Base-by-base conservation (phyloP, 2,797 vertebrate genomes). In the Silurus lanzhouensis region DNA sequence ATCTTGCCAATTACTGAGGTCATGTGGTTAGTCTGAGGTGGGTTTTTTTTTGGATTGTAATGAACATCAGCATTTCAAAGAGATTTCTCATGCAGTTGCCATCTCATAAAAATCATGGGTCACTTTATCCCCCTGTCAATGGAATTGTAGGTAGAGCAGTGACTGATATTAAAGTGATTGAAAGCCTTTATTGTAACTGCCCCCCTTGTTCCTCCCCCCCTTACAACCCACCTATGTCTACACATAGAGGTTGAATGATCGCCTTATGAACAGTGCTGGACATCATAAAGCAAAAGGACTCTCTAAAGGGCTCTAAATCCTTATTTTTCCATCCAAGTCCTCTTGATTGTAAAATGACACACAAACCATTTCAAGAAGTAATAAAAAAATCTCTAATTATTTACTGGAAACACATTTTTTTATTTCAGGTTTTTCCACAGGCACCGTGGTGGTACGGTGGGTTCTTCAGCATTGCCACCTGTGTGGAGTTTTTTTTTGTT, bases 381-480 rank as follows among this genome's bases (percentile, higher is more conserved):
- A 38, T 38, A 38, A 38, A 38, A 38, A 38, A 4, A 0, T 38
- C 38, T 46, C 9, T 46, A 19, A 13, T 10, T 48, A 13, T 48
- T 72, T 72, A 48, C 48, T 48, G 6, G 44, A 48, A 20, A 9
- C 70, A 48, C 38, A 19, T n/a, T 14, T 14, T 15, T 0, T 10
- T 27, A 6, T 58, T 77, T 20, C 17, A 77, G 74, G 4, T 77
- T 77, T 77, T 77, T 77, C 27, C 74, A 27, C n/a, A 52, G n/a
- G 17, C 68, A 44, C 6, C 2, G 27, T 70, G 7, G 12, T 25
- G 13, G 48, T 3, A 7, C 9, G 12, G 25, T 55, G 72, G 52
- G n/a, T 10, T 5, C 38, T 38, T 38, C 38, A 20, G 7, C 72
- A 0, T 17, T 31, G 52, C n/a, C 48, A 55, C 14, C n/a, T 57